Evolutionary conservation across 2,888 invertebrate species (phyloP).

Genomic region (Mythimna vitellina): DNA sequence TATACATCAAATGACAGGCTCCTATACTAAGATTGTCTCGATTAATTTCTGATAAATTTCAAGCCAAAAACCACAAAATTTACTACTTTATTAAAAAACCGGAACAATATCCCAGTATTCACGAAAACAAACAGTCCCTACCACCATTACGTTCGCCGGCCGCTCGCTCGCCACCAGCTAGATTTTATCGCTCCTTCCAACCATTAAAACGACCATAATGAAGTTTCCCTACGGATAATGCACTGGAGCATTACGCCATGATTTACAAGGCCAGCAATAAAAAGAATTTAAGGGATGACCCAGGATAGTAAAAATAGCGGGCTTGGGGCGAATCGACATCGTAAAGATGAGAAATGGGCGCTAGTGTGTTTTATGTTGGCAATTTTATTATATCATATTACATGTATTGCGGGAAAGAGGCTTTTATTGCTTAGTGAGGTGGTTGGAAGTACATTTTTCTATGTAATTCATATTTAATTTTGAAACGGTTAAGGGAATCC

Average conservation of each 20-base stretch:
- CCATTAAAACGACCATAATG: slow-evolving; percentile 91
- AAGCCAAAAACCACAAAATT: not conserved
- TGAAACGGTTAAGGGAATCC: not conserved
- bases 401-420: slow-evolving; percentile 65
- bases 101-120: slow-evolving; percentile 57
- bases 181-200: slow-evolving; percentile 90
- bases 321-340: slow-evolving; percentile 75
- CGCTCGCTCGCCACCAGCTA: slow-evolving; percentile 80
- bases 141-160: slow-evolving; percentile 71
- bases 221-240: slow-evolving; percentile 90
- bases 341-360: slow-evolving; percentile 87
- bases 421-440: slow-evolving; percentile 57
- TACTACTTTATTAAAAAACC: slow-evolving; percentile 19
- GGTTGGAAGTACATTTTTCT: slow-evolving; percentile 24
- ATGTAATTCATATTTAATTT: slow-evolving; percentile 20
- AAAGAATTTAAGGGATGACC: slow-evolving; percentile 91
- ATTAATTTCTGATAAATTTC: not conserved
- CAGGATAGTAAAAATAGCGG: slow-evolving; percentile 83
- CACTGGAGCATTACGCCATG: slow-evolving; percentile 89
- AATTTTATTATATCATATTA: slow-evolving; percentile 79
- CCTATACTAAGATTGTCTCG: not conserved
- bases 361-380: slow-evolving; percentile 73
- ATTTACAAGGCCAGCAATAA: slow-evolving; percentile 90
- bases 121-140: slow-evolving; percentile 65
- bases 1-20: not conserved